These are phyloP conservation scores for Ifrita kowaldi DNA, from an alignment of 2,113 vertebrate species.

Conservation along the genomic window DNA sequence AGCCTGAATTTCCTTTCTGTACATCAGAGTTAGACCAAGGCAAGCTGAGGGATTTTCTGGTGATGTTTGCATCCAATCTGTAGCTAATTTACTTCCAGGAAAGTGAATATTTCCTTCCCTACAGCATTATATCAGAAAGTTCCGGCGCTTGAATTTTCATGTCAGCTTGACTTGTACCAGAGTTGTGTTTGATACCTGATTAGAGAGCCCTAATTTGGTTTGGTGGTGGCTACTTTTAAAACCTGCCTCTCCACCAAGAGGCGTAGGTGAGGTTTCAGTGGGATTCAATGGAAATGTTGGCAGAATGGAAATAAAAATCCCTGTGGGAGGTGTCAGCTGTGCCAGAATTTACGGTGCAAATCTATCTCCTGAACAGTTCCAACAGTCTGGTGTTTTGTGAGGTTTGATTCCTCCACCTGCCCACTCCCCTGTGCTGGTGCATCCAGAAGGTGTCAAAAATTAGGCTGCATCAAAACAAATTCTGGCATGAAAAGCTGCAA, in stretches of 20 bases:
- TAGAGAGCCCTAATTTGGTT: background rate
- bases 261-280: background rate
- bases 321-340: background rate
- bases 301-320: background rate
- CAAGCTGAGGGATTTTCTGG: background rate
- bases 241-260: fast-evolving
- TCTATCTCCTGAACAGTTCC: background rate
- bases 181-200: background rate
- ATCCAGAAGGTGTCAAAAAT: background rate
- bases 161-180: background rate
- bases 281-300: background rate
- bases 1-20: background rate
- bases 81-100: background rate
- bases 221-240: background rate
- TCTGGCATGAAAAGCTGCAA: background rate
- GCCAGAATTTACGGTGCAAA: background rate
- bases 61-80: background rate
- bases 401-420: background rate
- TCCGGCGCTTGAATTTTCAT: background rate
- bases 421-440: background rate
- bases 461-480: background rate
- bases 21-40: background rate
- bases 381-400: background rate
- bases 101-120: background rate
- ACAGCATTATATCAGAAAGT: background rate